phyloP scores from a whole-genome alignment of 2,113 vertebrate species.

The Heterotilapia buettikoferi region DNA sequence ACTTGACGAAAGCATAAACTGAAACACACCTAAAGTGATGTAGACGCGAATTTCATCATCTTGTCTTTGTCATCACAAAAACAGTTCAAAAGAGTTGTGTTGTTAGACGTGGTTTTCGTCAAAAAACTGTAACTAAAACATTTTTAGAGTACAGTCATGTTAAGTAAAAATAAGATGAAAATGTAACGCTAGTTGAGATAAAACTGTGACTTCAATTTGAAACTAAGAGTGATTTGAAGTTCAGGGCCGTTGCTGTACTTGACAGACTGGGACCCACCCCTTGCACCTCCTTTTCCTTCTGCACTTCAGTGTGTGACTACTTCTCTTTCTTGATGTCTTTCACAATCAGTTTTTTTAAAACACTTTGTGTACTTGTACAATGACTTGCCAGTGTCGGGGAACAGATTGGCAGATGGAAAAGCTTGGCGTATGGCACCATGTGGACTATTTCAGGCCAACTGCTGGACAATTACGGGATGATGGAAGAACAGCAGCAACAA shows the following conservation, averaged over 20 bases:
- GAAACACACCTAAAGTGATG: neutral
- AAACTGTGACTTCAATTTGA: neutral
- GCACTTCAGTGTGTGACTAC: neutral
- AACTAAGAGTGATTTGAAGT: neutral
- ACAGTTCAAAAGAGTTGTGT: neutral
- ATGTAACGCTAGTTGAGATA: neutral
- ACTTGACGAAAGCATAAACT: neutral
- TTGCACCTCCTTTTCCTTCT: neutral
- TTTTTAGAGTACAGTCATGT: neutral
- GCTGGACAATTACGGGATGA: neutral
- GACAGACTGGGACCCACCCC: neutral
- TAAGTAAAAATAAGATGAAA: neutral
- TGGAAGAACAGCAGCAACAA: neutral
- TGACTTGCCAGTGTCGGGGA: neutral
- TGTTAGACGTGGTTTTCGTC: neutral
- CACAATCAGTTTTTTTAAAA: neutral
- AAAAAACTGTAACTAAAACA: neutral
- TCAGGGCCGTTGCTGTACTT: neutral
- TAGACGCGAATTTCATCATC: neutral
- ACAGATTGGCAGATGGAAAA: constrained; percentile 26
- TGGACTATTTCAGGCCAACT: constrained; percentile 19
- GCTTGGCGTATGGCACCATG: neutral
- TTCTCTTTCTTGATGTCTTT: neutral
- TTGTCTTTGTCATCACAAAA: neutral
- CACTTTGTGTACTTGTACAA: neutral